Evolutionary conservation across 2,888 invertebrate genomes (phyloP), one percentile per base, ranked within the genome.

Genomic region (Electrophaes corylata): DNA sequence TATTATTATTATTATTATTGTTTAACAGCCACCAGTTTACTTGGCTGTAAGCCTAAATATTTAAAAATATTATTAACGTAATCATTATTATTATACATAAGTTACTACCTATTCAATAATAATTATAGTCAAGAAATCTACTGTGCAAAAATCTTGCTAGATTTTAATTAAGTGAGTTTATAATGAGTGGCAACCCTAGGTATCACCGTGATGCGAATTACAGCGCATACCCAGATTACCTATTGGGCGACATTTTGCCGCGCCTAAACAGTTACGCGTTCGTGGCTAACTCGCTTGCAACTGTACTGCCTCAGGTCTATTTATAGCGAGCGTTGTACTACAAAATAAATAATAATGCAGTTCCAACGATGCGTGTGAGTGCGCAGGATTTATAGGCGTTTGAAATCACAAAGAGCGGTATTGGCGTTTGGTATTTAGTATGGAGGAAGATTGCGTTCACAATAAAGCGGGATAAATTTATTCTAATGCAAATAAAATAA

Each of bases 201-300:
- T 8, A 14, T 12, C 11, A 26, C 37, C 50, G 57, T 62, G 57
- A 56, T 49, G 52, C 44, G 57, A 61, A 61, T 57, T 61, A 61
- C 59, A 50, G 59, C 47, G 40, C 52, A 46, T 50, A 53, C 55
- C 55, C 51, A 60, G 47, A 55, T 60, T 56, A 56, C 55, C 50
- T 44, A 55, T 55, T 41, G 47, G 39, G 43, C 74, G 76, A 78
- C 73, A 75, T 78, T 81, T 81, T 71, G 71, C 69, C 61, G 66
- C 64, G 64, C 71, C 72, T 77, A 75, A 81, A 79, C 76, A 76
- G 81, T 81, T 78, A 77, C 72, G 73, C 72, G 78, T 82, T 80
- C 81, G 86, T 73, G 82, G 81, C 78, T 82, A 76, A 81, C 76
- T 84, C 70, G 69, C 66, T 69, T 66, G 68, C 63, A 60, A 69